A percentile compares a stretch with the other conserved stretches of the same genome.
phyloP scores from a whole-genome alignment of 2,113 vertebrate genomes.

The Chaenocephalus aceratus region DNA sequence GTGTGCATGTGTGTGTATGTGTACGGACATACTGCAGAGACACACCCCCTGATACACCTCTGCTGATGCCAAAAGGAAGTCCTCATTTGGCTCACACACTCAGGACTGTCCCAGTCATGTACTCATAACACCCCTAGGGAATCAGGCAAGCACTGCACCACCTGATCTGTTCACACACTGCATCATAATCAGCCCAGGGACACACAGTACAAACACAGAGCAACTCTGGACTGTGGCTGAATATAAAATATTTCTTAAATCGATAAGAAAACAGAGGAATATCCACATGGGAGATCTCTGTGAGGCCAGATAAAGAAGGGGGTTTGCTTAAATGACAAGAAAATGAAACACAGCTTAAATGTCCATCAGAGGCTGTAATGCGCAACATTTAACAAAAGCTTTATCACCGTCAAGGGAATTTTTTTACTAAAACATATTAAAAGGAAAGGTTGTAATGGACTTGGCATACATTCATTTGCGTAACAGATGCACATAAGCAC shows the following conservation, averaged over 20 bases:
- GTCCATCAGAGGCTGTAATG: conserved; percentile 42
- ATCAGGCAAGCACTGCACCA: conserved; percentile 43
- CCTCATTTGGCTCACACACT: conserved; percentile 34
- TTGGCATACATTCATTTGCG: not conserved
- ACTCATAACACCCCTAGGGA: conserved; percentile 53
- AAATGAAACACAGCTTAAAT: not conserved
- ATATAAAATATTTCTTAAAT: not conserved
- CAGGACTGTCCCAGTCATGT: conserved; percentile 54
- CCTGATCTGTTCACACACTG: conserved; percentile 30
- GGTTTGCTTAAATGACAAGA: not conserved
- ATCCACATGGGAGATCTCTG: not conserved
- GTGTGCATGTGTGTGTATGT: conserved; percentile 9
- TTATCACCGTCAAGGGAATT: not conserved
- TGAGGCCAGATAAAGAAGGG: not conserved
- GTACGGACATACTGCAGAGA: conserved; percentile 33
- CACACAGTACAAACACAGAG: not conserved
- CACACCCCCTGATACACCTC: conserved; percentile 33
- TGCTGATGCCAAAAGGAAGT: conserved; percentile 52
- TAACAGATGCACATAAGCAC: conserved; percentile 22
- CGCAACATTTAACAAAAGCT: not conserved
- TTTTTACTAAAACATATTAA: not conserved
- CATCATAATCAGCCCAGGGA: conserved; percentile 26
- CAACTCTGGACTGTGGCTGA: not conserved
- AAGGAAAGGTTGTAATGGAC: not conserved
- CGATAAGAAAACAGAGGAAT: not conserved